These are phyloP conservation scores for Buceros bicornis DNA, from an alignment of 2,797 vertebrate species.

Conservation along the genomic window DNA sequence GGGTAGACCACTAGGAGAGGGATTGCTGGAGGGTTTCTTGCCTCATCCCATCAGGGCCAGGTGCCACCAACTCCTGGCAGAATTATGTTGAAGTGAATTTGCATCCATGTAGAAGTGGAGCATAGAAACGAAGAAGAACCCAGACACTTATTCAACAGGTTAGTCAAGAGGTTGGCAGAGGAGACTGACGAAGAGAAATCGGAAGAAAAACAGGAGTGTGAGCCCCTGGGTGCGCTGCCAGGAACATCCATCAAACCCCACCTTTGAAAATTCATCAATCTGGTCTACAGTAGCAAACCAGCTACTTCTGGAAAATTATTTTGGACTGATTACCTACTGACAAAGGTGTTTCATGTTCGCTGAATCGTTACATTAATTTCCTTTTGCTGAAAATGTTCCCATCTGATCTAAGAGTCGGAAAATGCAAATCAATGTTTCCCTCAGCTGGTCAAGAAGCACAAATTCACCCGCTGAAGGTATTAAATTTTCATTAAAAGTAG, in stretches of 20 bases:
- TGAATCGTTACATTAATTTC: neutral
- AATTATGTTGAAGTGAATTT: neutral
- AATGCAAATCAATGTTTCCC: neutral
- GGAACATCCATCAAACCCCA: neutral
- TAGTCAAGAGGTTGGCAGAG: neutral
- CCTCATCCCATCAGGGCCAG: neutral
- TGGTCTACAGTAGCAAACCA: neutral
- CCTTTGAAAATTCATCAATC: neutral
- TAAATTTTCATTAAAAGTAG: neutral
- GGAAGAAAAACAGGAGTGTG: neutral
- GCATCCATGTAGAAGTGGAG: neutral
- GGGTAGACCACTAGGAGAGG: neutral
- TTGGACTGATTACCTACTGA: neutral
- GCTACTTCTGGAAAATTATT: neutral
- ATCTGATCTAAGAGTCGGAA: neutral
- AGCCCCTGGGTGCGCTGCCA: neutral
- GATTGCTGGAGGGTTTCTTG: neutral
- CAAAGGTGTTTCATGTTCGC: neutral
- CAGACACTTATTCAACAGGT: neutral
- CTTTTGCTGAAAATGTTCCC: neutral
- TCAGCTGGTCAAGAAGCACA: neutral
- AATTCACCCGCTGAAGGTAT: neutral
- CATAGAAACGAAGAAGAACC: neutral
- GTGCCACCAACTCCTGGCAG: neutral
- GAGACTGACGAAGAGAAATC: neutral